phyloP scores from a whole-genome alignment of 2,113 vertebrate species.

The Esox niger region DNA sequence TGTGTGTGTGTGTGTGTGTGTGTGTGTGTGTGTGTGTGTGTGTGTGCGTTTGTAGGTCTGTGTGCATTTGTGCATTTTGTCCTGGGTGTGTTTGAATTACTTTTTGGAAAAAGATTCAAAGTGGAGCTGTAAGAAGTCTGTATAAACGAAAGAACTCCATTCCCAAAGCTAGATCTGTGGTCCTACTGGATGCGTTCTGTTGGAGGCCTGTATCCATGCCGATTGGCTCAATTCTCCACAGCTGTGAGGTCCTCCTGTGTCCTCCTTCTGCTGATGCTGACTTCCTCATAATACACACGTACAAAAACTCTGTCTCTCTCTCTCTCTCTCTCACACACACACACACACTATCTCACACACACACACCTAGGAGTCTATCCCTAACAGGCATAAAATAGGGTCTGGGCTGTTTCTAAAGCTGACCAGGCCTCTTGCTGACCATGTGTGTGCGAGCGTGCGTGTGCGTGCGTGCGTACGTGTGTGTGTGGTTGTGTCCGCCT shows the following conservation, averaged over 20 bases:
- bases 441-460: slow-evolving; percentile 1
- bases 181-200: slow-evolving; percentile 37
- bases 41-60: too few species aligned
- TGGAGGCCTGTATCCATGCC: slow-evolving; percentile 53
- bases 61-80: too few species aligned
- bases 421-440: slow-evolving; percentile 26
- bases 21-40: too few species aligned
- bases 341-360: slow-evolving; percentile 13
- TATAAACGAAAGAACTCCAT: too few species aligned
- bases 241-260: slow-evolving; percentile 40
- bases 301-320: slow-evolving; percentile 3
- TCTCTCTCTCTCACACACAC: too few species aligned
- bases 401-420: slow-evolving; percentile 45
- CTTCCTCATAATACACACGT: slow-evolving; percentile 31
- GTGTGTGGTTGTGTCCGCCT: slow-evolving; percentile 24
- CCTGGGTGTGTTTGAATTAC: too few species aligned
- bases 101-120: too few species aligned
- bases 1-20: slow-evolving; percentile 28
- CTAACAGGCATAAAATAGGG: slow-evolving; percentile 69
- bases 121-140: too few species aligned
- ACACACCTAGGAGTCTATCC: slow-evolving; percentile 5
- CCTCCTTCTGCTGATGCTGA: slow-evolving; percentile 52
- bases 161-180: slow-evolving; percentile 46
- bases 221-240: slow-evolving; percentile 48
- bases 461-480: neutral